Percentiles rank a stretch among this genome's conserved stretches.
phyloP scores from a whole-genome alignment of 1,140 invertebrate species.

The Hermetia illucens region DNA sequence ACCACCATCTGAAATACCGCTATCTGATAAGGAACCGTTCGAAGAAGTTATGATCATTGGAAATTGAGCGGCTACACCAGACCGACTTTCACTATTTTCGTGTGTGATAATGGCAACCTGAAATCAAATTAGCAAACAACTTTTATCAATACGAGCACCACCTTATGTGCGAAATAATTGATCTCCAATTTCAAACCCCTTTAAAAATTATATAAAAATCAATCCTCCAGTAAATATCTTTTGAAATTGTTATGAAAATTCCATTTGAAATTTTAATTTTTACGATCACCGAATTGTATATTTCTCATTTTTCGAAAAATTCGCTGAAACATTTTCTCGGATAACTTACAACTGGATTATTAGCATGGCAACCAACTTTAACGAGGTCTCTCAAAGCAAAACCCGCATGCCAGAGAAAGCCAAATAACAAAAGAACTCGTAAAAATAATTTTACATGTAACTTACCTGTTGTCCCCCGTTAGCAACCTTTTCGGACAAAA shows the following conservation, averaged over 20 bases:
- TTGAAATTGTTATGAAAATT: too few species aligned
- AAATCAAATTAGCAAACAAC: not conserved
- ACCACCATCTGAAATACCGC: slow-evolving; percentile 61
- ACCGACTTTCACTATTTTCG: not conserved
- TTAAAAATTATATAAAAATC: too few species aligned
- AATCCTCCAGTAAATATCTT: too few species aligned
- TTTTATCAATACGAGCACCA: not conserved
- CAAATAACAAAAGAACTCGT: not conserved
- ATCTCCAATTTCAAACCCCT: too few species aligned
- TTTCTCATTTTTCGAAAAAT: not conserved
- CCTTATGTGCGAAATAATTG: not conserved
- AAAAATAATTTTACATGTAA: slow-evolving; percentile 2
- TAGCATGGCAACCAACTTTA: not conserved
- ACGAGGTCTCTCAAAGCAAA: not conserved
- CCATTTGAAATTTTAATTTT: too few species aligned
- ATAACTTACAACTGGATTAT: too few species aligned
- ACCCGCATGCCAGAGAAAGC: not conserved
- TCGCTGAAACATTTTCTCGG: not conserved
- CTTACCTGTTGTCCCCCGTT: slow-evolving; percentile 31
- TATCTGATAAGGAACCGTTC: slow-evolving; percentile 54
- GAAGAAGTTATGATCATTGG: slow-evolving; percentile 30
- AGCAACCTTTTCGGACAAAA: slow-evolving; percentile 49
- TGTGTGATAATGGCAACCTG: not conserved
- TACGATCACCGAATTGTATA: too few species aligned
- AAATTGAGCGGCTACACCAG: slow-evolving; percentile 1